phyloP scores from a whole-genome alignment of 30 jellyfish, hydroid and myxozoan species.

The Aurelia sp. region DNA sequence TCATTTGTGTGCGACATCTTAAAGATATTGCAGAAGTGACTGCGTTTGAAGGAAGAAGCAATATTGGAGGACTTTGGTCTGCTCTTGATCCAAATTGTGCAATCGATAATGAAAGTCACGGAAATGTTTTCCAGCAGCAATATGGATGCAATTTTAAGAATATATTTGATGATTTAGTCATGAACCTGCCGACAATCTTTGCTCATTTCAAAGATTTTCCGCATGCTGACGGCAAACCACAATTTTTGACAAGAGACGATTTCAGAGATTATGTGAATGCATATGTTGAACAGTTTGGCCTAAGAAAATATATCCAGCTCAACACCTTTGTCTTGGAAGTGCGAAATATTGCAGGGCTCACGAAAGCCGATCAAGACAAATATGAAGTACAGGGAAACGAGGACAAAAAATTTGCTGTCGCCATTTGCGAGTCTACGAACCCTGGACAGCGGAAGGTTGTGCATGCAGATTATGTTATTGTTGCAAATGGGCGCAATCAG shows the following conservation, averaged over 20 bases:
- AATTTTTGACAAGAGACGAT: slow-evolving; percentile 24
- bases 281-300: slow-evolving; percentile 9
- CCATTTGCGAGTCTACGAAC: neutral
- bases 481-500: slow-evolving; percentile 44
- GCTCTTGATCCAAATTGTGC: neutral
- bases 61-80: slow-evolving; percentile 53
- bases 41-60: slow-evolving; percentile 17
- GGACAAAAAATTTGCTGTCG: neutral
- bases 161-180: slow-evolving; percentile 19
- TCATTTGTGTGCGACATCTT: slow-evolving; percentile 23
- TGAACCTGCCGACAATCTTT: slow-evolving; percentile 26
- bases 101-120: slow-evolving; percentile 16
- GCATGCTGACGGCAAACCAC: slow-evolving; percentile 12
- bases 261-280: slow-evolving; percentile 20
- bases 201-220: slow-evolving; percentile 52
- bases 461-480: slow-evolving; percentile 45
- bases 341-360: neutral
- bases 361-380: neutral
- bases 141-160: slow-evolving; percentile 32
- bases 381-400: neutral
- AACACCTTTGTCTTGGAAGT: slow-evolving; percentile 41
- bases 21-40: slow-evolving; percentile 35
- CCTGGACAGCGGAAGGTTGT: too few species aligned
- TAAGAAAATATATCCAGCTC: slow-evolving; percentile 6
- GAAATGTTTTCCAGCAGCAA: slow-evolving; percentile 20